phyloP scores from a whole-genome alignment of 2,113 vertebrate genomes.

The Oryzias woworae region DNA sequence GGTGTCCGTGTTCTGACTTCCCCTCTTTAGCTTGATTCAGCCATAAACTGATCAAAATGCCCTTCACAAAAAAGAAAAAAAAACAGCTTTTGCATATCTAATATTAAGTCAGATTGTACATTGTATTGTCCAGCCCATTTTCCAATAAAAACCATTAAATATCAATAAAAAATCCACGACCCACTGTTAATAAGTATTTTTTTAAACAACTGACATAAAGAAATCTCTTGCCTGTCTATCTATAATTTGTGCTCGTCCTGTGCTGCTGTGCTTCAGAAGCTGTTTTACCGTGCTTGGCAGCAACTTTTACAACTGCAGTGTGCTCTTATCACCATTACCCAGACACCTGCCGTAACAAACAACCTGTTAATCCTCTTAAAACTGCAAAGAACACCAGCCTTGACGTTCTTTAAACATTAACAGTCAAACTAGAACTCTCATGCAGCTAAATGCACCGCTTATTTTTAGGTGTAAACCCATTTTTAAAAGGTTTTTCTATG shows the following conservation, averaged over 20 bases:
- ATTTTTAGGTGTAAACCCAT: conserved; percentile 27
- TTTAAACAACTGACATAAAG: conserved; percentile 7
- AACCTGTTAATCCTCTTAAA: conserved; percentile 75
- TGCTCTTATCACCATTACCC: conserved; percentile 67
- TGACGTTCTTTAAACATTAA: conserved; percentile 50
- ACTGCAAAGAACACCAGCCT: conserved; percentile 54
- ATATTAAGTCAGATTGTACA: background rate
- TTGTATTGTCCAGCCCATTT: background rate
- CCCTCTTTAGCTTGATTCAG: too few relatives aligned
- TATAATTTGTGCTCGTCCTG: background rate
- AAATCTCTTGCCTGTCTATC: background rate
- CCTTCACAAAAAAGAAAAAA: background rate
- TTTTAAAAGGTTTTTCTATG: conserved; percentile 8
- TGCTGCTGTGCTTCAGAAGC: conserved; percentile 30
- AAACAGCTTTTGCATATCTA: background rate
- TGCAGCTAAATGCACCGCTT: conserved; percentile 44
- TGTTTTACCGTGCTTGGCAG: conserved; percentile 42
- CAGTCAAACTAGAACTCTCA: conserved; percentile 47
- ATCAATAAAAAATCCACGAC: background rate
- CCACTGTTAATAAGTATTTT: conserved; percentile 24
- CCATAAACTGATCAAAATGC: background rate
- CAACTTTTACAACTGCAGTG: conserved; percentile 44
- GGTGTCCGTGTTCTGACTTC: too few relatives aligned
- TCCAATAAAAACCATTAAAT: background rate
- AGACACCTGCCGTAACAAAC: conserved; percentile 68